Base-by-base conservation (phyloP, 2,888 invertebrate species). In the Willowsia nigromaculata region DNA sequence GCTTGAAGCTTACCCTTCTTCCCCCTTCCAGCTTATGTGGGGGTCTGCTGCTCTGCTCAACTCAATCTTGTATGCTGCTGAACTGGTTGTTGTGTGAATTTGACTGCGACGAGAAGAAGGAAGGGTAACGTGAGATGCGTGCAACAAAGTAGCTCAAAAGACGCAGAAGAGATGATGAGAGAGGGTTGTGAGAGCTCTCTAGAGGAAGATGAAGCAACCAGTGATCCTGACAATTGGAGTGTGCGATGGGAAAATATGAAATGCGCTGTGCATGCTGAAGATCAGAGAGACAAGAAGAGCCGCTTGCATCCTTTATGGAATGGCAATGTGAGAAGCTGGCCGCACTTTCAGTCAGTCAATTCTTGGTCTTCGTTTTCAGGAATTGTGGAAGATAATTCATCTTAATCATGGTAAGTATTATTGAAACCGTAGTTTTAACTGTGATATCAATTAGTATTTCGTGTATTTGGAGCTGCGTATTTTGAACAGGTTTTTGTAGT, bases 331-430 rank as follows among this genome's bases (percentile, higher is more conserved):
- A 27, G 40, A 37, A 40, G 37, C 33, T 3, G n/a, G n/a, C n/a
- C n/a, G n/a, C n/a, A n/a, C n/a, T 4, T 40, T 1, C 18, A 37
- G 37, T 71, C 68, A 68, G 33, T 40, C 71, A 40, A 9, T 43
- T 6, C 30, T 71, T 43, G 43, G 40, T 40, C 22, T n/a, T 43
- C 71, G n/a, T 11, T 71, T 40, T 71, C 71, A 18, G 30, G 40
- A 40, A 40, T 1, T 40, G n/a, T 68, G 40, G 40, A 62, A n/a
- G 62, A 62, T 50, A 50, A 43, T 13, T 30, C 15, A 9, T 13
- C 27, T 68, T 65, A 2, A 88, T 78, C 76, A 88, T 88, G 88
- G 88, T 88, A 88, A 88, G 88, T 83, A 62, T 59, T 84, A 43
- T n/a, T n/a, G n/a, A n/a, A n/a, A n/a, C n/a, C n/a, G n/a, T n/a